These are phyloP conservation scores for Lepidocyrtoides sp. DNA, from an alignment of 2,888 invertebrate genomes.

Conservation along the genomic window DNA sequence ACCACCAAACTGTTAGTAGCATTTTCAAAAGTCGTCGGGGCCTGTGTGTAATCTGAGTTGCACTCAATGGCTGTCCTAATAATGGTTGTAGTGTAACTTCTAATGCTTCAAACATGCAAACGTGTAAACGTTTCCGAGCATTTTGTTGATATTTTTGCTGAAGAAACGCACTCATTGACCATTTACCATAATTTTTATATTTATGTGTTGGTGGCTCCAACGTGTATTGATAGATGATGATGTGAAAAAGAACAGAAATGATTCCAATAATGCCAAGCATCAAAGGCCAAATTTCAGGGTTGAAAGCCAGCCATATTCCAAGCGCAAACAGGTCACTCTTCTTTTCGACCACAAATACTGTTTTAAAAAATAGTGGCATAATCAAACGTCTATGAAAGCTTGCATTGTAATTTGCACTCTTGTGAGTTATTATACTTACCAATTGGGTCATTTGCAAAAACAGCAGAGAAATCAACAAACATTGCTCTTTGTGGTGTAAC, in stretches of 20 bases:
- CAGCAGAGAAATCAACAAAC: constrained; percentile 80
- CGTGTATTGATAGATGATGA: constrained; percentile 74
- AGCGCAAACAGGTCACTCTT: constrained; percentile 81
- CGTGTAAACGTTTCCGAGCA: constrained; percentile 59
- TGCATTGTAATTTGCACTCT: too few relatives aligned
- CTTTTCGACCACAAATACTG: constrained; percentile 83
- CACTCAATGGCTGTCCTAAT: constrained; percentile 76
- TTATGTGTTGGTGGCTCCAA: constrained; percentile 31
- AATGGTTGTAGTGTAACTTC: constrained; percentile 82
- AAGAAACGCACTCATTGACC: constrained; percentile 67
- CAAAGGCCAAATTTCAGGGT: constrained; percentile 83
- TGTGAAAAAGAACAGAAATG: constrained; percentile 76
- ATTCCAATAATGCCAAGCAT: constrained; percentile 79
- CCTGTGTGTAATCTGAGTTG: constrained; percentile 70
- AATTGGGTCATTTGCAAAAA: constrained; percentile 82
- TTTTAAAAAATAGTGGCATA: too few relatives aligned
- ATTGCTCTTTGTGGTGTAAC: constrained; percentile 73
- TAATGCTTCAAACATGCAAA: constrained; percentile 76
- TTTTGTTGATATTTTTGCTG: constrained; percentile 11
- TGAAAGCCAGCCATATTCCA: constrained; percentile 83
- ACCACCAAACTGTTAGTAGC: constrained; percentile 82
- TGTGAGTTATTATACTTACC: constrained; percentile 77
- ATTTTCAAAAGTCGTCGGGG: constrained; percentile 80
- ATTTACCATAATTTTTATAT: neutral
- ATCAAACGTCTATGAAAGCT: too few relatives aligned